These are phyloP conservation scores for Andrena hattorfiana DNA, from an alignment of 2,888 invertebrate genomes.

Conservation along the genomic window DNA sequence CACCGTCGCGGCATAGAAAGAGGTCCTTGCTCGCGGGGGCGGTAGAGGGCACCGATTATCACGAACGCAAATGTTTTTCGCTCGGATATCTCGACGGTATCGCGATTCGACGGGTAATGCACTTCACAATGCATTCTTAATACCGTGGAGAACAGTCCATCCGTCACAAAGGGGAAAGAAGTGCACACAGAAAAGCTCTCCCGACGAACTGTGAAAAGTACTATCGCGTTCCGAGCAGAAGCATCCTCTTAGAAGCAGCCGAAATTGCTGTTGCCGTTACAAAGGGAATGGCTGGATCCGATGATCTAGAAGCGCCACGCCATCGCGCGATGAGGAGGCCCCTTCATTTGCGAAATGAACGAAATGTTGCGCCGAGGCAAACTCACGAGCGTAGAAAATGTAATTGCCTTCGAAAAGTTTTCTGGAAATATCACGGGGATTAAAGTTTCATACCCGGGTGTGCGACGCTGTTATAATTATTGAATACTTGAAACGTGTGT, in stretches of 20 bases:
- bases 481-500: too few species aligned
- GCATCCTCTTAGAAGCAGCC: conserved; percentile 23
- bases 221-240: neutral
- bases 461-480: too few species aligned
- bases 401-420: neutral
- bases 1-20: neutral
- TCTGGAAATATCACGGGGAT: neutral
- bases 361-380: neutral
- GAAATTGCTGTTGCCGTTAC: conserved; percentile 21
- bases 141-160: conserved; percentile 22
- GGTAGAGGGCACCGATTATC: conserved; percentile 28
- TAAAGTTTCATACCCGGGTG: too few species aligned
- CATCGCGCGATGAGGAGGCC: neutral
- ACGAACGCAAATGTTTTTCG: conserved; percentile 19
- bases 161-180: conserved; percentile 10
- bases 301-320: neutral
- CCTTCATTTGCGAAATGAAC: conserved; percentile 20
- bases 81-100: neutral
- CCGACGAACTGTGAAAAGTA: conserved; percentile 30
- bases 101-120: neutral
- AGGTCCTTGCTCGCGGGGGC: neutral
- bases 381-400: neutral
- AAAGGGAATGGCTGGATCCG: conserved; percentile 32
- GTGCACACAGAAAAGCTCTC: conserved; percentile 23
- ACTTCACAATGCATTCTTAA: conserved; percentile 23